Conservation (phyloP, 2,113 vertebrate genomes). For the Glaucomys volans region DNA sequence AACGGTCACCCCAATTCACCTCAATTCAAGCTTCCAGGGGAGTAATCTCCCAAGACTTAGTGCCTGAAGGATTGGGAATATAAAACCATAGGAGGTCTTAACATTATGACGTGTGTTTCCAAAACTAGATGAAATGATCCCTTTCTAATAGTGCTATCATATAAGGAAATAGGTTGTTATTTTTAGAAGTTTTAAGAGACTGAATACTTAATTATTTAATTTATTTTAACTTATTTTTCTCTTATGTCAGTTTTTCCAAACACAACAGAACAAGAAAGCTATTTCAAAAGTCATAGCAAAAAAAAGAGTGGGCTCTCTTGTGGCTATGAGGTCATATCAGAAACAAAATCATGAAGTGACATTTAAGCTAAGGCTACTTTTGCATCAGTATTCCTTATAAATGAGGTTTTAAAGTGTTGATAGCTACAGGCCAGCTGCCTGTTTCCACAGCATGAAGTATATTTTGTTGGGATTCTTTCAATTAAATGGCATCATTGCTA, state of each 20-base stretch:
- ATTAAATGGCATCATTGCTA: conserved; percentile 37
- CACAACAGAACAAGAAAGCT: background rate
- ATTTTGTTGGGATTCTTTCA: background rate
- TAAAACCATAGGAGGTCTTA: conserved; percentile 22
- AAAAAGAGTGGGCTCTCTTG: background rate
- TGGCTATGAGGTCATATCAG: background rate
- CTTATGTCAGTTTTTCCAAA: background rate
- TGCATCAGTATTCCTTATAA: background rate
- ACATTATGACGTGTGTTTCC: conserved; percentile 5
- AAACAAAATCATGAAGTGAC: background rate
- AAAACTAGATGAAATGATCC: conserved; percentile 4
- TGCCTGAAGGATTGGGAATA: background rate
- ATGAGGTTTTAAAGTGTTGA: background rate
- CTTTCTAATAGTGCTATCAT: background rate
- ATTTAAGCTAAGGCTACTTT: background rate
- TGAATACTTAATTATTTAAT: conserved; percentile 42
- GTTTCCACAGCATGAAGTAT: background rate
- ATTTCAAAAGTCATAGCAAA: conserved; percentile 22
- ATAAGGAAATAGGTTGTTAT: background rate
- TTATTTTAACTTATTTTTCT: background rate
- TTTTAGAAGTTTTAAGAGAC: conserved; percentile 26
- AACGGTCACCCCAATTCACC: background rate
- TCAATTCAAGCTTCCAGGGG: conserved; percentile 51
- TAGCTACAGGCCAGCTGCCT: background rate
- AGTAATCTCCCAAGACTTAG: conserved; percentile 21